These are phyloP conservation scores for Parasteatoda lunata DNA, from an alignment of 2,888 invertebrate species.

Conservation along the genomic window DNA sequence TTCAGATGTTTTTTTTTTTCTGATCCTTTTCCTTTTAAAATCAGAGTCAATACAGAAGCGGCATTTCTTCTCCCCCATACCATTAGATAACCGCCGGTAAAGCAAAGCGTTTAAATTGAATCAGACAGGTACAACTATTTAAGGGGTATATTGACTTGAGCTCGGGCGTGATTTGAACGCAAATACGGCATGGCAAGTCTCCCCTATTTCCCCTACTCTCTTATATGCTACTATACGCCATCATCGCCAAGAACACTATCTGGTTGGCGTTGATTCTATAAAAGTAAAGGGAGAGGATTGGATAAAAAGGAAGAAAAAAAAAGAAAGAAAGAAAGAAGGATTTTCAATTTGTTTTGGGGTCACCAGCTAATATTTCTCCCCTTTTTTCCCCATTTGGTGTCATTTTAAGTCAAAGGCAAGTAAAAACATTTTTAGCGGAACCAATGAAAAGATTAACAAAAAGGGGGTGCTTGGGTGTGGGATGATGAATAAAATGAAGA, in stretches of 20 bases:
- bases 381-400: slow-evolving; percentile 19
- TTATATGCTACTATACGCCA: no score
- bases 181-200: slow-evolving; percentile 35
- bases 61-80: slow-evolving; percentile 14
- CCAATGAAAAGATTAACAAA: slow-evolving; percentile 19
- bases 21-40: neutral
- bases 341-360: slow-evolving; percentile 66
- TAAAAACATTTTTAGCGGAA: slow-evolving; percentile 41
- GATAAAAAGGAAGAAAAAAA: neutral
- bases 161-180: slow-evolving; percentile 22
- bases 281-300: no score
- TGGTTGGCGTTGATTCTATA: no score
- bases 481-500: slow-evolving; percentile 24
- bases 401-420: slow-evolving; percentile 50
- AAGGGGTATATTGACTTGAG: slow-evolving; percentile 36
- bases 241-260: no score
- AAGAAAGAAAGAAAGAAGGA: neutral
- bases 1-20: neutral
- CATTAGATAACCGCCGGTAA: slow-evolving; percentile 28
- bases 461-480: neutral
- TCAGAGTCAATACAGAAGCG: no score
- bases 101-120: slow-evolving; percentile 47
- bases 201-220: neutral
- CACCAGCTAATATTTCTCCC: slow-evolving; percentile 59
- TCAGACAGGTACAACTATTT: slow-evolving; percentile 55